Conservation (phyloP, 2,888 invertebrate species). For the Patella depressa region DNA sequence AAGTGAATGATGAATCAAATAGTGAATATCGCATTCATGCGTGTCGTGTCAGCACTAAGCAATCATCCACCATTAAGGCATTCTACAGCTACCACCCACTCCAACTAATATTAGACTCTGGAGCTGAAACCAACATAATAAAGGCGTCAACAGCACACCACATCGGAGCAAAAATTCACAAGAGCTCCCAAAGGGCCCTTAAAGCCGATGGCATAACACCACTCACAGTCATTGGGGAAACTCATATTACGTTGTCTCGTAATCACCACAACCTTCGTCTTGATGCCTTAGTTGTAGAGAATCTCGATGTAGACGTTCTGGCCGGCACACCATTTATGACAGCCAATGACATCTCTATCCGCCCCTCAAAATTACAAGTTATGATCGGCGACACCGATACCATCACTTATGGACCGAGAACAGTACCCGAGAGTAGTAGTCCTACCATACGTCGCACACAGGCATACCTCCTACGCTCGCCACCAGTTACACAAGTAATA, state of each 20-base stretch:
- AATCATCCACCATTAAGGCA: not conserved
- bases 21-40: not conserved
- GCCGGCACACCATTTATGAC: no score
- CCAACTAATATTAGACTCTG: slow-evolving; percentile 16
- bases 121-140: slow-evolving; percentile 32
- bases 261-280: no score
- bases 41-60: not conserved
- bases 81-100: not conserved
- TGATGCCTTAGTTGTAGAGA: no score
- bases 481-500: not conserved
- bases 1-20: no score
- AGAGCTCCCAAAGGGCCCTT: not conserved
- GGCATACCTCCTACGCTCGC: not conserved
- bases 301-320: not conserved
- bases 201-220: not conserved
- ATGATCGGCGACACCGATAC: not conserved
- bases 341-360: no score
- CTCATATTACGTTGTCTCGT: no score
- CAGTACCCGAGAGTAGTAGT: not conserved
- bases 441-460: not conserved
- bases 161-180: no score
- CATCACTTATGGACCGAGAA: not conserved
- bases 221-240: no score
- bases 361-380: not conserved
- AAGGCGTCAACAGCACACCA: no score